Base-by-base conservation (phyloP, 2,113 vertebrate genomes). In the Willisornis vidua region DNA sequence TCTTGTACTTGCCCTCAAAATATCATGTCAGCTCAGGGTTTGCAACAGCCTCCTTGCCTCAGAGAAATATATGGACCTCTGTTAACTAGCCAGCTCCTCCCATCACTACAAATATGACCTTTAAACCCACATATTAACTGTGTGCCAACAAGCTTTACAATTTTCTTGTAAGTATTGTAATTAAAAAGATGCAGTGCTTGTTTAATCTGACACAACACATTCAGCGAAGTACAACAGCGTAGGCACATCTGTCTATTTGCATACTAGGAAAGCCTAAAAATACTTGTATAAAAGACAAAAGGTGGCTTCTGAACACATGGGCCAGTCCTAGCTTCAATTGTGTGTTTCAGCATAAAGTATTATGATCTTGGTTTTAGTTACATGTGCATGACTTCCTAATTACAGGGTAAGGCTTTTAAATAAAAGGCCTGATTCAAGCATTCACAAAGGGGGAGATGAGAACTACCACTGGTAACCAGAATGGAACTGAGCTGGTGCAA, bases 241-340 rank as follows among this genome's bases (percentile, higher is more conserved):
- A 63, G 73, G 91, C 79, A 95, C 95, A 98, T 97, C 97, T 98
- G 97, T 96, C 78, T 95, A 97, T 98, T 95, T 97, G 91, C 97
- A 97, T 97, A 82, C 85, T 76, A 75, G 91, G 85, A 91, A 88
- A 65, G 31, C 14, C 93, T 97, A 97, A 98, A 98, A 98, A 98
- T 97, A 97, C 89, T 91, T 89, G 39, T 72, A 86, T 80, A 82
- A 84, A 92, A 97, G 95, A 97, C 72, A 97, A 97, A 97, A 97
- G 89, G 90, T 94, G 94, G 81, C 63, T 97, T 96, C 95, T 83
- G 26, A 94, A 92, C 87, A 80, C 41, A 78, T 93, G 94, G 96
- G 96, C 94, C 80, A 84, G 77, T 95, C 92, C 87, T 92, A 18
- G 45, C 67, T 97, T 93, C 96, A 98, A 98, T 97, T 98, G 97